phyloP scores from a whole-genome alignment of 2,888 invertebrate genomes.

The Drosophila barbarae region DNA sequence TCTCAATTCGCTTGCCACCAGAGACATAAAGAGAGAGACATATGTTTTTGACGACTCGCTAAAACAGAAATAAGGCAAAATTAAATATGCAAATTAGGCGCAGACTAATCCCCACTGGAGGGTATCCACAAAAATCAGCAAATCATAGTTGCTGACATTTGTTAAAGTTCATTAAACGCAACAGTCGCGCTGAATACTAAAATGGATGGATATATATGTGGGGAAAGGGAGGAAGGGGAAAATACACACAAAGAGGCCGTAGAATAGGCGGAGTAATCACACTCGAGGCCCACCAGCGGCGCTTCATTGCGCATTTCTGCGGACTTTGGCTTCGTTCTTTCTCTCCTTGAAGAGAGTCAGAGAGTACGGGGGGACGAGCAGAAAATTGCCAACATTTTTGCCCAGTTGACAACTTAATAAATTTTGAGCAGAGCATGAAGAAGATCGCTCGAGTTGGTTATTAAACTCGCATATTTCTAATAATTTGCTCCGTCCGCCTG shows the following conservation, averaged over 20 bases:
- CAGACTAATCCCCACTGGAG: slow-evolving; percentile 36
- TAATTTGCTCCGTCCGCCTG: slow-evolving; percentile 57
- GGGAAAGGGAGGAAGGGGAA: slow-evolving; percentile 7
- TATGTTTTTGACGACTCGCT: slow-evolving; percentile 1
- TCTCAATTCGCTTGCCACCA: slow-evolving; percentile 4
- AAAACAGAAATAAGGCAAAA: slow-evolving; percentile 50
- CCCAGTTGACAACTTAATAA: slow-evolving; percentile 72
- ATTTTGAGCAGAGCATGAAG: slow-evolving; percentile 54
- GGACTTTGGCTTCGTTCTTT: slow-evolving; percentile 15
- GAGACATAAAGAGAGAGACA: not conserved
- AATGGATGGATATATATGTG: slow-evolving; percentile 21
- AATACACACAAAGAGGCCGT: slow-evolving; percentile 36
- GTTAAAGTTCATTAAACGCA: slow-evolving; percentile 68
- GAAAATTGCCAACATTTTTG: slow-evolving; percentile 67
- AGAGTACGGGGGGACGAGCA: not conserved
- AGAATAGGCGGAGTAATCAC: slow-evolving; percentile 42
- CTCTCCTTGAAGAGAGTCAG: not conserved
- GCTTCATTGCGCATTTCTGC: slow-evolving; percentile 28
- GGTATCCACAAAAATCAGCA: slow-evolving; percentile 20
- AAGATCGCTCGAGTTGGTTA: slow-evolving; percentile 54
- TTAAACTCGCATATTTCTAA: slow-evolving; percentile 72
- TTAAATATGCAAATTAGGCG: slow-evolving; percentile 64
- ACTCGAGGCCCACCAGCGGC: slow-evolving; percentile 50
- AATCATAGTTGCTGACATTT: slow-evolving; percentile 62
- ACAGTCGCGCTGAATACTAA: slow-evolving; percentile 30